Evolutionary conservation across 2,888 invertebrate genomes (phyloP), one percentile per base, ranked within the genome.

Genomic region (Nemotelus nigrinus): DNA sequence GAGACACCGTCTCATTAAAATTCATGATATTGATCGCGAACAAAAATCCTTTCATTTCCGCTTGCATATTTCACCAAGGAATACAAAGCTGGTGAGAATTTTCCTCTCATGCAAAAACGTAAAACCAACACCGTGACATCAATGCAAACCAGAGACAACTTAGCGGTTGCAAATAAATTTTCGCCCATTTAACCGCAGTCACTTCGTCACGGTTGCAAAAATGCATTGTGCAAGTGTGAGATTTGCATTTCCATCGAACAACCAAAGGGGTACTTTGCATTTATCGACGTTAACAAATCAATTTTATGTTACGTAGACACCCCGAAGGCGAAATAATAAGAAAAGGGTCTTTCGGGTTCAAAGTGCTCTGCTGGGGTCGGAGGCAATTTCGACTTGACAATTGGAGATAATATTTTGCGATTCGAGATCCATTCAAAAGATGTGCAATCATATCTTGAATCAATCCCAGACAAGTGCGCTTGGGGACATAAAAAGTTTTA

Each of bases 281-380:
- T 5, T 44, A n/a, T 45, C 45, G 6, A 64, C 45, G 45, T 10
- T 8, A 67, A 47, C 67, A 67, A 55, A 70, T 53, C 70, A 70
- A 55, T 70, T 68, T 39, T 70, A 53, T 8, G 25, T 43, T 53
- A 8, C 43, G 25, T n/a, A 2, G 10, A 53, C 41, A 43, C 47
- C 43, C 41, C 39, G 47, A 43, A 4, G 10, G n/a, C 6, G 48
- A 47, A 43, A 43, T 44, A 43, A 55, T 47, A 10, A 7, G n/a
- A 48, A 67, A 67, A 67, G 39, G 48, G 47, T 48, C 39, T 39
- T 63, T 39, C 25, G 44, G 65, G 44, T 65, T 3, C 45, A 55
- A 55, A 10, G 41, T 39, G 25, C 44, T 39, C 7, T 70, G 53
- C 53, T 39, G 55, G 43, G 70, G 70, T 70, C 41, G 44, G 44